Percentiles rank a stretch among this genome's conserved stretches.
These are phyloP conservation scores for Nasonovia ribisnigri DNA, from an alignment of 2,888 invertebrate species.

Conservation along the genomic window DNA sequence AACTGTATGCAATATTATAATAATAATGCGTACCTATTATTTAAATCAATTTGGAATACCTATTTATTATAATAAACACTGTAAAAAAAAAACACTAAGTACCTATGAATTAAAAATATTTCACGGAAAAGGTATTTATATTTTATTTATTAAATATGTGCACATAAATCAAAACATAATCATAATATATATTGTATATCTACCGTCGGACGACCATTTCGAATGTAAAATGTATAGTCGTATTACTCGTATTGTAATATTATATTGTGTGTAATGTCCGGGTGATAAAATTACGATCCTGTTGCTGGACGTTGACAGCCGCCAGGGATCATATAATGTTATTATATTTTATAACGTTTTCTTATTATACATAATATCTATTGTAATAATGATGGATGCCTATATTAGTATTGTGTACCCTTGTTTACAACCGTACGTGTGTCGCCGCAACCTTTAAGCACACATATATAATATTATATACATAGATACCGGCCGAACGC, in stretches of 20 bases:
- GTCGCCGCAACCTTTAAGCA: background rate
- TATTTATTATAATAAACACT: background rate
- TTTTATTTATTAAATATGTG: background rate
- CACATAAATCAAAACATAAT: background rate
- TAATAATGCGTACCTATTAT: background rate
- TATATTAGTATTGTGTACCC: background rate
- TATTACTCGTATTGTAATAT: background rate
- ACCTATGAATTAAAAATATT: background rate
- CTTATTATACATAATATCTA: background rate
- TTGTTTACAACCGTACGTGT: conserved; percentile 7
- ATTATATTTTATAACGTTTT: background rate
- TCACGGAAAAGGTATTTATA: background rate
- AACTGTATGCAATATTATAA: background rate
- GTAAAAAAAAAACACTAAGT: background rate
- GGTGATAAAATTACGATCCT: background rate
- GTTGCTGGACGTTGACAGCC: background rate
- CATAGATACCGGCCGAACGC: background rate
- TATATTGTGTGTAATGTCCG: background rate
- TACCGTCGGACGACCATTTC: background rate
- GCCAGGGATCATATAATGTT: background rate
- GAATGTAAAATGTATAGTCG: background rate
- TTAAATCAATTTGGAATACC: background rate
- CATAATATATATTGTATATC: background rate
- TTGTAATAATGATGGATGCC: conserved; percentile 5
- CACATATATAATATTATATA: background rate